Percentiles rank a stretch among this genome's conserved stretches.
Conservation (phyloP, 2,797 vertebrate species). For the Danio aesculapii region DNA sequence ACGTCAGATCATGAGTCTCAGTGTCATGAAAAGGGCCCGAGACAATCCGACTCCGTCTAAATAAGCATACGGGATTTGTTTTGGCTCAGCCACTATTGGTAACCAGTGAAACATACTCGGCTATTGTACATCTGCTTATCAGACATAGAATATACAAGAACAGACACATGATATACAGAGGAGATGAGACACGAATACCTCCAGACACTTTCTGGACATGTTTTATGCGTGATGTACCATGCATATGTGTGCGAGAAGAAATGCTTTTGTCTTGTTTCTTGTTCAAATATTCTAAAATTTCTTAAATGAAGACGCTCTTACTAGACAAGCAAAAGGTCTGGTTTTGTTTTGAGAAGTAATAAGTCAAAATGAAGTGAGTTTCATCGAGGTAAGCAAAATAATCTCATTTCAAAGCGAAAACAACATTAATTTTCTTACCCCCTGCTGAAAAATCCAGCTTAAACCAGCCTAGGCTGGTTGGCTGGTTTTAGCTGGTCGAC, state of each 20-base stretch:
- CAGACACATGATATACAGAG: conserved; percentile 6
- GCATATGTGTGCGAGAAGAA: not conserved
- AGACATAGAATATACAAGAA: conserved; percentile 19
- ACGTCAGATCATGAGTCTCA: conserved; percentile 29
- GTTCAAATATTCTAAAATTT: no score
- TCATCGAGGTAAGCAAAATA: no score
- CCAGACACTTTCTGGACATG: not conserved
- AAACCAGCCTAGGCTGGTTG: no score
- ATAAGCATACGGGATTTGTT: conserved; percentile 54
- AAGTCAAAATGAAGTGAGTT: no score
- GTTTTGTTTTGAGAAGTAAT: no score
- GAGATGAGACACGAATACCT: not conserved
- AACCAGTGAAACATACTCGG: conserved; percentile 13
- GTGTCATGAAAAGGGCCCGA: conserved; percentile 35
- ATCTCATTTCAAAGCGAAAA: no score
- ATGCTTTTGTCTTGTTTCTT: no score
- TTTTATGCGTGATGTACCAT: not conserved
- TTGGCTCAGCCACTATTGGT: conserved; percentile 52
- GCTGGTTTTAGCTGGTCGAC: no score
- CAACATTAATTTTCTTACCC: no score
- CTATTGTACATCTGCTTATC: conserved; percentile 52
- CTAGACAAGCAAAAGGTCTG: no score
- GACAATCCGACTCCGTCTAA: conserved; percentile 41
- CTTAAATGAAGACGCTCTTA: no score
- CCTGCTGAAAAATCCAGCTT: no score